These are phyloP conservation scores for Tolypeutes matacus DNA, from an alignment of 2,797 vertebrate species.

Conservation along the genomic window DNA sequence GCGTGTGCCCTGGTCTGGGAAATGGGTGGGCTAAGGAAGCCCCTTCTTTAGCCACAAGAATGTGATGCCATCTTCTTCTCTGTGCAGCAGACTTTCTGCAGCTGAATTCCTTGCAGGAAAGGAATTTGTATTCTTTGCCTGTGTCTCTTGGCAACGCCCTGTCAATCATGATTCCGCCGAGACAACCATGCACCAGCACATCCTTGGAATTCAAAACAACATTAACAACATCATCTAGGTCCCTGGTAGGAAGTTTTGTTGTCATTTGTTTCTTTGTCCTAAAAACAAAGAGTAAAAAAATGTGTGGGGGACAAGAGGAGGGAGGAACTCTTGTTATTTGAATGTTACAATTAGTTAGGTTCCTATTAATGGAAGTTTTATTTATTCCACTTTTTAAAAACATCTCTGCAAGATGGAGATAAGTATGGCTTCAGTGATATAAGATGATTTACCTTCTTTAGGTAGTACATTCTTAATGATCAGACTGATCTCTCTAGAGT, in stretches of 20 bases:
- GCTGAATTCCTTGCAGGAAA: conserved; percentile 16
- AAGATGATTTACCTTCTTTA: conserved; percentile 65
- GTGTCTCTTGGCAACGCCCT: background rate
- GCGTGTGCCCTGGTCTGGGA: background rate
- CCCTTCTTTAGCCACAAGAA: background rate
- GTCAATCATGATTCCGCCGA: conserved; percentile 61
- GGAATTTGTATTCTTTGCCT: conserved; percentile 49
- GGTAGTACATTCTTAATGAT: conserved; percentile 65
- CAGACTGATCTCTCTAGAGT: conserved; percentile 48
- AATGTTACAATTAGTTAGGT: conserved; percentile 48
- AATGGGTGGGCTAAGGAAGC: background rate
- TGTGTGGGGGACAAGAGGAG: background rate
- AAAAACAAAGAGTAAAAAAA: conserved; percentile 68
- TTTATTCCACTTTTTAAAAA: background rate
- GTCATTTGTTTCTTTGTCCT: conserved; percentile 59
- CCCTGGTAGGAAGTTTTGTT: conserved; percentile 34
- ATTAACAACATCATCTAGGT: conserved; percentile 45
- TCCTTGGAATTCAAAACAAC: conserved; percentile 64
- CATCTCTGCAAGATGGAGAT: conserved; percentile 64
- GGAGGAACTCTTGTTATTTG: background rate
- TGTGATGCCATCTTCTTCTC: background rate
- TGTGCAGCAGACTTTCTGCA: background rate
- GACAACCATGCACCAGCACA: conserved; percentile 49
- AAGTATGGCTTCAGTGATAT: conserved; percentile 66
- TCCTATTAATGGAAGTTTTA: conserved; percentile 57